Evolutionary conservation across 2,113 vertebrate genomes (phyloP), one percentile per base, ranked within the genome.

Genomic region (Recurvirostra avosetta): DNA sequence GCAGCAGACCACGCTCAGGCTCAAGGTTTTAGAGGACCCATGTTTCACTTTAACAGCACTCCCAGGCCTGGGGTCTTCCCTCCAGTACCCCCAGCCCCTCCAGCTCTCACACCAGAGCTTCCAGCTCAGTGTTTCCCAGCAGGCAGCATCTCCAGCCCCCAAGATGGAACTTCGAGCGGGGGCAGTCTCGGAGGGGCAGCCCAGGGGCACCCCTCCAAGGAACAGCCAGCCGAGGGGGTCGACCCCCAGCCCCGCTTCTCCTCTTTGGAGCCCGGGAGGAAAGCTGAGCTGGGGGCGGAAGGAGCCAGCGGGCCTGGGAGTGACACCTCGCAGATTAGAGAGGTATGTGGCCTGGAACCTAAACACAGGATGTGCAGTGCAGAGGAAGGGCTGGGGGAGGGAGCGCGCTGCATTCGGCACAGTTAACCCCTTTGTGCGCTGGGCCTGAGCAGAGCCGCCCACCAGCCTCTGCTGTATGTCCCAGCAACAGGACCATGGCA

Each of bases 281-380:
- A 90, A 96, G 78, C 87, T 75, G 88, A 96, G 96, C 92, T 90
- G 88, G 77, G 75, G 95, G 95, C 75, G 94, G 98, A 98, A 98
- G 96, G 88, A 97, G 97, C 94, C 97, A 78, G 87, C 43, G 19
- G 94, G 95, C 90, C 92, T 94, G 88, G 92, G 93, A 97, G 94
- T 95, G 96, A 97, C 95, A 92, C 95, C 96, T 97, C 98, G 32
- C 92, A 97, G 98, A 98, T 98, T 98, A 98, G 96, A 98, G 97
- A 98, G 98, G 97, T 97, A 98, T 97, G 98, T 97, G 97, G 97
- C 98, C 91, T 98, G 98, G 97, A 98, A 97, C 98, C 97, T 97
- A 96, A 98, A 98, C 98, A 98, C 97, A 98, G 98, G 98, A 98
- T 97, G 98, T 97, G 96, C 94, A 94, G 96, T 58, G 90, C 96